Conservation (phyloP, 2,113 vertebrate species). For the Solea solea region DNA sequence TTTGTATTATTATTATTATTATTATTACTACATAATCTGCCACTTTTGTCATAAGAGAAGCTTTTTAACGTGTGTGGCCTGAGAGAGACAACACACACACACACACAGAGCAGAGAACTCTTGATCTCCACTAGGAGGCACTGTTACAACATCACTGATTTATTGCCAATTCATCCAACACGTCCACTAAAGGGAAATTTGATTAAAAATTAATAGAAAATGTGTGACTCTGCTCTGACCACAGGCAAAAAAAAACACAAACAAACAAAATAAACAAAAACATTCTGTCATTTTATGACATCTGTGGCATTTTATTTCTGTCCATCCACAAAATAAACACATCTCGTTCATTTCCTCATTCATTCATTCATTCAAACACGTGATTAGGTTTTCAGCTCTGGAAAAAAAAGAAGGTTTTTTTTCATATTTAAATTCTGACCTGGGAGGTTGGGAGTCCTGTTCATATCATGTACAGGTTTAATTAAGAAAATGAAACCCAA, state of each 20-base stretch:
- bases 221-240: constrained; percentile 37
- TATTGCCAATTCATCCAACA: background rate
- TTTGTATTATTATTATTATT: too few species aligned
- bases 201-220: constrained; percentile 19
- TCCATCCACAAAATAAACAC: constrained; percentile 6
- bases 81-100: background rate
- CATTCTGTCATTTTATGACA: constrained; percentile 29
- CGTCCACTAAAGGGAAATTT: background rate
- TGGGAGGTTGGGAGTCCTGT: constrained; percentile 3
- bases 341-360: constrained; percentile 5
- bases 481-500: constrained; percentile 32
- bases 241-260: constrained; percentile 19
- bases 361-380: background rate
- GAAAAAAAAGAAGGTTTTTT: background rate
- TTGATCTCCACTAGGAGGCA: constrained; percentile 67
- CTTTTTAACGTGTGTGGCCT: background rate
- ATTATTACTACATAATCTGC: too few species aligned
- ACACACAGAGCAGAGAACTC: background rate
- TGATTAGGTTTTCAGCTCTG: background rate
- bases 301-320: constrained; percentile 36
- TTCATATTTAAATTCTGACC: constrained; percentile 21
- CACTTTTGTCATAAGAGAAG: background rate
- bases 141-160: constrained; percentile 64
- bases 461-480: constrained; percentile 27
- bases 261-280: constrained; percentile 4